Conservation (phyloP, 2,888 invertebrate genomes). For the Mechanitis mazaeus region DNA sequence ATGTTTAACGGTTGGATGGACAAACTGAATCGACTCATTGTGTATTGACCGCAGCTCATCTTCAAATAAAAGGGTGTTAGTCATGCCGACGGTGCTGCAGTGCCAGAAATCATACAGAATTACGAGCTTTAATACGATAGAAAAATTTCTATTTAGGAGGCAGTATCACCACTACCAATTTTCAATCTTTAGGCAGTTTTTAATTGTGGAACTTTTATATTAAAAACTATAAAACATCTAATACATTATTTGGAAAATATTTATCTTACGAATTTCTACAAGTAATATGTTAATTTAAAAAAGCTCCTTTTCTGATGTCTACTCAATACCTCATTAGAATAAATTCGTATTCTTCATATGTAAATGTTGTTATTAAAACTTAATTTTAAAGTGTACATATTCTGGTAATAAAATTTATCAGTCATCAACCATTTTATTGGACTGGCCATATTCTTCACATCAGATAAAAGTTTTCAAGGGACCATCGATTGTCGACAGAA, state of each 20-base stretch:
- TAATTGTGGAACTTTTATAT: too few relatives aligned
- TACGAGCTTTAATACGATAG: neutral
- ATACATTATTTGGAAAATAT: too few relatives aligned
- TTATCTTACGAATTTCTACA: too few relatives aligned
- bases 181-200: too few relatives aligned
- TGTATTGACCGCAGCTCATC: slow-evolving; percentile 24
- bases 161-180: too few relatives aligned
- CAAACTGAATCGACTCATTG: slow-evolving; percentile 68
- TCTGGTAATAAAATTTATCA: slow-evolving; percentile 18
- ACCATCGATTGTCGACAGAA: slow-evolving; percentile 33
- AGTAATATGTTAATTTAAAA: too few relatives aligned
- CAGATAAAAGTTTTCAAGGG: slow-evolving; percentile 35
- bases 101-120: neutral
- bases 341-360: neutral
- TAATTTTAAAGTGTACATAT: neutral
- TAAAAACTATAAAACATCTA: too few relatives aligned
- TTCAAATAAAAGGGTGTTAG: slow-evolving; percentile 25
- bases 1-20: slow-evolving; percentile 51
- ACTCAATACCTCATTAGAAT: too few relatives aligned
- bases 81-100: slow-evolving; percentile 6
- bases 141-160: too few relatives aligned
- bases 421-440: slow-evolving; percentile 21
- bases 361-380: neutral
- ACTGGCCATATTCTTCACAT: slow-evolving; percentile 31
- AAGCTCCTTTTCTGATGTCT: too few relatives aligned